A percentile compares a stretch with the other conserved stretches of the same genome.
Evolutionary conservation across 2,888 invertebrate species (phyloP).

Genomic region (Helicoverpa assulta): DNA sequence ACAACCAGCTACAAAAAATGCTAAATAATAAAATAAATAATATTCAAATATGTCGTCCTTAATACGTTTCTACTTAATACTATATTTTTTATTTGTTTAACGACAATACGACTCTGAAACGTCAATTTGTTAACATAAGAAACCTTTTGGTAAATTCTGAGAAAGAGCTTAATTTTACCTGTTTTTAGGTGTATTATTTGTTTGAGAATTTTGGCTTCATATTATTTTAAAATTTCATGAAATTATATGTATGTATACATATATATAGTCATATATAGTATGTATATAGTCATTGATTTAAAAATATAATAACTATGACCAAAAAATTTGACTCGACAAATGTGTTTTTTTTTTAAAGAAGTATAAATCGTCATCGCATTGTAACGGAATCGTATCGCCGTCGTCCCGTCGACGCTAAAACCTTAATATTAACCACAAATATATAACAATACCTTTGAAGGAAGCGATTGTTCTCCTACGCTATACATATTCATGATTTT

Average conservation of each 20-base stretch:
- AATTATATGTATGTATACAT: no score
- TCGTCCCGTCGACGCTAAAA: constrained; percentile 36
- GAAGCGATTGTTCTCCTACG: constrained; percentile 52
- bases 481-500: background rate
- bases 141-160: no score
- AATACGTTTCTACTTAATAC: constrained; percentile 22
- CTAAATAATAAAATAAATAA: background rate
- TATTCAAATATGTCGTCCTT: constrained; percentile 17
- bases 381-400: constrained; percentile 23
- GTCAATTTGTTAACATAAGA: background rate
- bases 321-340: no score
- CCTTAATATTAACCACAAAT: constrained; percentile 35
- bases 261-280: no score
- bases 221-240: no score
- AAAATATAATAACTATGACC: no score
- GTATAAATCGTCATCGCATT: background rate
- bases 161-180: no score
- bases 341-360: no score
- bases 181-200: no score
- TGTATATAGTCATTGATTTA: no score
- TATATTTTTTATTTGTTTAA: constrained; percentile 7
- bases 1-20: background rate
- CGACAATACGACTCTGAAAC: constrained; percentile 7
- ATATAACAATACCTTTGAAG: constrained; percentile 46
- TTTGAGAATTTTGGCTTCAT: no score